Evolutionary conservation across 2,888 invertebrate species (phyloP).

Genomic region (Heteromurus nitidus): DNA sequence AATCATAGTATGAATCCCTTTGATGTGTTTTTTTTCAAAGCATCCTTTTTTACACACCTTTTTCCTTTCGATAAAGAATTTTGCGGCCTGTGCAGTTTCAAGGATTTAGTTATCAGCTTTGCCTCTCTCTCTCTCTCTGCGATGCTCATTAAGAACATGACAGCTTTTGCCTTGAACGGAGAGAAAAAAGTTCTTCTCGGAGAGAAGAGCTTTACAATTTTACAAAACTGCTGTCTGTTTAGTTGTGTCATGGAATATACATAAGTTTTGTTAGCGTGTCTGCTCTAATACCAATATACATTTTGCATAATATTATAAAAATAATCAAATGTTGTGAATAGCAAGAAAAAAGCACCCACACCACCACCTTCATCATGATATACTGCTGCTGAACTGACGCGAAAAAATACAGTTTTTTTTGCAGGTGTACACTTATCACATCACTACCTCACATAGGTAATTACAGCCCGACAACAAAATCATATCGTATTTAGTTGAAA

Average conservation of each 20-base stretch:
- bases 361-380: too few species aligned
- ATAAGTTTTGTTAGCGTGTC: too few species aligned
- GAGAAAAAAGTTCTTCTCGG: too few species aligned
- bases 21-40: slow-evolving; percentile 38
- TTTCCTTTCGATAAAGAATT: slow-evolving; percentile 30
- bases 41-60: slow-evolving; percentile 38
- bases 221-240: background rate
- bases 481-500: background rate
- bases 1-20: too few species aligned
- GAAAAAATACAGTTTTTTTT: background rate
- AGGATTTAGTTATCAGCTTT: slow-evolving; percentile 58
- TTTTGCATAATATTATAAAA: too few species aligned
- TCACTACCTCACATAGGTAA: background rate
- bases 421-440: background rate
- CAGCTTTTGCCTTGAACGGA: slow-evolving; percentile 27
- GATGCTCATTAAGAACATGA: slow-evolving; percentile 53
- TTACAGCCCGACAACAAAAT: background rate
- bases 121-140: too few species aligned
- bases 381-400: too few species aligned
- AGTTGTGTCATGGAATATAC: background rate
- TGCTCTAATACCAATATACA: too few species aligned
- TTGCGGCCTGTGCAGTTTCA: slow-evolving; percentile 41
- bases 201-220: background rate
- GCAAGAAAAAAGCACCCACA: too few species aligned
- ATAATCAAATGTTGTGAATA: too few species aligned